Base-by-base conservation (phyloP, 2,113 vertebrate genomes). In the Crotalus horridus region DNA sequence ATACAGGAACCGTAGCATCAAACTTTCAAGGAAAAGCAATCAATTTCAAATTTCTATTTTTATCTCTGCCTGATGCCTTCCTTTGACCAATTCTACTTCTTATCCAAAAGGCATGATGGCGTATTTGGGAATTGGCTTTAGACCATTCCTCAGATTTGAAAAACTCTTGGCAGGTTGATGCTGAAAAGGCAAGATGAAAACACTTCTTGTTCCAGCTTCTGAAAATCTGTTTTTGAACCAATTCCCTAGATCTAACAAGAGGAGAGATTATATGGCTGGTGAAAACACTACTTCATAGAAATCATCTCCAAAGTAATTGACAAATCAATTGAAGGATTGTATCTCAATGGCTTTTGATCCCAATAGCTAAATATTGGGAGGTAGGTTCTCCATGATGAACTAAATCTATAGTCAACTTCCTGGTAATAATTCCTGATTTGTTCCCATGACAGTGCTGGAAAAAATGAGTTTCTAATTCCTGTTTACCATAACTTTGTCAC, bases 171-270 rank as follows among this genome's bases (percentile, higher is more conserved):
- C 95, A 92, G 89, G 69, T 93, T 90, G 96, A 10, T n/a, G 1
- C 92, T 92, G 90, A 93, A 95, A 96, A 94, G 94, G 17, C 91
- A 94, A 92, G 90, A 94, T 94, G 93, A 91, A 92, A 95, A 90
- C 94, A 94, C 93, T 94, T 93, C 95, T 81, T 39, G 93, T 8
- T 92, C 96, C 95, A 91, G 90, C 92, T 92, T 81, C 91, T 92
- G 94, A 95, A 96, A 96, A 5, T 43, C 93, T 94, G 86, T 85
- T 95, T 91, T 93, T 96, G 94, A 96, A 96, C 95, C 92, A 95
- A 96, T 95, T 95, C 94, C 94, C 95, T 95, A 94, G 87, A 93
- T 85, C 92, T 88, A 91, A 96, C 92, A 95, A 94, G 94, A 89
- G 93, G 93, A 91, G 48, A 24, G 39, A 86, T 91, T 85, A 48